phyloP scores from a whole-genome alignment of 1,140 invertebrate genomes.

The Lepidurus arcticus region DNA sequence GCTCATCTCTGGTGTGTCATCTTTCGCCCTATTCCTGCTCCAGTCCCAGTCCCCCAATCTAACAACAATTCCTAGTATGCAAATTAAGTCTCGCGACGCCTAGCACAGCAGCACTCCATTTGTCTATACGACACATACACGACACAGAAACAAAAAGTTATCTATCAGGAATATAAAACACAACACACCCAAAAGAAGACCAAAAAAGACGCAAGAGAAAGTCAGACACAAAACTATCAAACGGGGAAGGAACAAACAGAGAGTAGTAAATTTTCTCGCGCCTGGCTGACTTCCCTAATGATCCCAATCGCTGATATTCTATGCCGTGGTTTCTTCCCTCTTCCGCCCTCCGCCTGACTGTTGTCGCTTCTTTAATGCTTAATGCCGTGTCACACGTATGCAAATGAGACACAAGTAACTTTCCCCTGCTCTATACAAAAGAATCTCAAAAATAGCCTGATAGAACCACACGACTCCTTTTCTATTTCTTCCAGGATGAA shows the following conservation, averaged over 20 bases:
- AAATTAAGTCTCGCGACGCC: conserved; percentile 11
- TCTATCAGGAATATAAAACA: background rate
- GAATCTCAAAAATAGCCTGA: background rate
- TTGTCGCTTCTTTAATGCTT: background rate
- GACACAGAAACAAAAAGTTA: background rate
- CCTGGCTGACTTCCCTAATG: conserved; percentile 18
- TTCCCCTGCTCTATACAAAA: background rate
- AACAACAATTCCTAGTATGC: conserved; percentile 13
- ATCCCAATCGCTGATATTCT: conserved; percentile 8
- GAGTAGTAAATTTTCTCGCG: background rate
- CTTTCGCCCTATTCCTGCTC: background rate
- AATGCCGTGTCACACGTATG: conserved; percentile 21
- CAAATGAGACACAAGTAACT: conserved; percentile 10
- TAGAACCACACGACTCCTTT: background rate
- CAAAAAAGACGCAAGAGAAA: background rate
- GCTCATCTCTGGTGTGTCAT: conserved; percentile 17
- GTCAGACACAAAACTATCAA: background rate
- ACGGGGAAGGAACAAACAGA: background rate
- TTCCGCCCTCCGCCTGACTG: background rate
- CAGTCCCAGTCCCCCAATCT: background rate
- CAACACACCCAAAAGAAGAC: background rate
- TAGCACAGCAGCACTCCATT: conserved; percentile 16
- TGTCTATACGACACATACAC: conserved; percentile 19
- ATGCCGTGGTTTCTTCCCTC: background rate
- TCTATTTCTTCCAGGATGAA: background rate